phyloP scores from a whole-genome alignment of 2,113 vertebrate species.

The Rallus limicola region DNA sequence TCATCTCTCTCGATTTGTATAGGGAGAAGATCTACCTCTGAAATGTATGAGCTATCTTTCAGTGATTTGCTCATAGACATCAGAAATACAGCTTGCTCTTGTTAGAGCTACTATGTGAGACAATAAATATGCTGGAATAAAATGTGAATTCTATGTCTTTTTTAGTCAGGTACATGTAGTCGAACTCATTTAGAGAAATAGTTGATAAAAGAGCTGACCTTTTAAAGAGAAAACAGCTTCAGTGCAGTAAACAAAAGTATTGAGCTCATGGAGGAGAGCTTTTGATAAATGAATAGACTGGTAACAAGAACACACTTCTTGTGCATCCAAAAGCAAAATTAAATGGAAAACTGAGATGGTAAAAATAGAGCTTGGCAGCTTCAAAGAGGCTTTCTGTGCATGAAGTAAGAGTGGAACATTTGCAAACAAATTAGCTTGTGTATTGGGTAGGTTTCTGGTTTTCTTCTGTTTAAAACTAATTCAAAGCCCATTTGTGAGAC shows the following conservation, averaged over 20 bases:
- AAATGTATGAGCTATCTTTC: background rate
- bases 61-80: background rate
- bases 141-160: background rate
- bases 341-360: background rate
- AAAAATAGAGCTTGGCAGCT: conserved; percentile 24
- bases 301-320: background rate
- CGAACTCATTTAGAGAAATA: background rate
- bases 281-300: background rate
- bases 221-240: background rate
- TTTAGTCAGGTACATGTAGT: background rate
- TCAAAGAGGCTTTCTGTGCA: background rate
- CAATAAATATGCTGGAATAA: background rate
- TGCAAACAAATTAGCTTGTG: conserved; percentile 19
- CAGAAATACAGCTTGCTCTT: background rate
- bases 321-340: background rate
- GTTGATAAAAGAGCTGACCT: background rate
- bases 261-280: background rate
- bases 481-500: background rate
- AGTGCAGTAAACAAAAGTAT: background rate
- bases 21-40: background rate
- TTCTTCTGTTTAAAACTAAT: background rate
- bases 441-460: background rate
- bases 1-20: background rate
- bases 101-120: background rate
- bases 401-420: background rate